These are phyloP conservation scores for Rhyacophila evoluta DNA, from an alignment of 2,888 invertebrate species.

Conservation along the genomic window DNA sequence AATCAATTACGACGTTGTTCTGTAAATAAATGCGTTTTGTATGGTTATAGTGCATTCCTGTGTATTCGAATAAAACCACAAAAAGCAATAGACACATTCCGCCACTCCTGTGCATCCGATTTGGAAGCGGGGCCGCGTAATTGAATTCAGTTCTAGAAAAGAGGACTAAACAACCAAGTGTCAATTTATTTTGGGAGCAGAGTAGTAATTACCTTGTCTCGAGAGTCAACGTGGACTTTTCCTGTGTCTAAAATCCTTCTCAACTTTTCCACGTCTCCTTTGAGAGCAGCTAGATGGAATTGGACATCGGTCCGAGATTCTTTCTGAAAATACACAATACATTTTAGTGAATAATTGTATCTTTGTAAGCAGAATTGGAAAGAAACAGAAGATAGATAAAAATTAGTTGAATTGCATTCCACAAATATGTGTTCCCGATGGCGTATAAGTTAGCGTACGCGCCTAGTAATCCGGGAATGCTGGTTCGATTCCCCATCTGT, in stretches of 20 bases:
- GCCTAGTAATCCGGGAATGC: too few relatives aligned
- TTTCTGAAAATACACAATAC: slow-evolving; percentile 78
- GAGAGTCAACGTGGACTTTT: slow-evolving; percentile 94
- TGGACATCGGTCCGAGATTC: slow-evolving; percentile 94
- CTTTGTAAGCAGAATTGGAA: too few relatives aligned
- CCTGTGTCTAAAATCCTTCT: slow-evolving; percentile 88
- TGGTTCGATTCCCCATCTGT: too few relatives aligned
- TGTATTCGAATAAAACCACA: background rate
- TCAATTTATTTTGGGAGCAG: slow-evolving; percentile 11
- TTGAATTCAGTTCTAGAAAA: background rate
- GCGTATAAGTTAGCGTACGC: too few relatives aligned
- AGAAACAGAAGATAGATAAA: too few relatives aligned
- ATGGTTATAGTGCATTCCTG: background rate
- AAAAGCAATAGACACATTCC: background rate
- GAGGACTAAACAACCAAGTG: background rate
- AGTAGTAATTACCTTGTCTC: slow-evolving; percentile 68
- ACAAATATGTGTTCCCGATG: too few relatives aligned
- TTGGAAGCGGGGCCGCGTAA: background rate
- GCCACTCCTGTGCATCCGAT: background rate
- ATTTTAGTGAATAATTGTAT: too few relatives aligned
- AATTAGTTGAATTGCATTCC: too few relatives aligned
- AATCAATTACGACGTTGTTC: too few relatives aligned
- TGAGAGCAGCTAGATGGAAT: slow-evolving; percentile 89
- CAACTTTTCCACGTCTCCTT: slow-evolving; percentile 84
- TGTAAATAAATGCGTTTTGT: too few relatives aligned